phyloP scores from a whole-genome alignment of 1,140 invertebrate species.

The Ditylenchus dipsaci region DNA sequence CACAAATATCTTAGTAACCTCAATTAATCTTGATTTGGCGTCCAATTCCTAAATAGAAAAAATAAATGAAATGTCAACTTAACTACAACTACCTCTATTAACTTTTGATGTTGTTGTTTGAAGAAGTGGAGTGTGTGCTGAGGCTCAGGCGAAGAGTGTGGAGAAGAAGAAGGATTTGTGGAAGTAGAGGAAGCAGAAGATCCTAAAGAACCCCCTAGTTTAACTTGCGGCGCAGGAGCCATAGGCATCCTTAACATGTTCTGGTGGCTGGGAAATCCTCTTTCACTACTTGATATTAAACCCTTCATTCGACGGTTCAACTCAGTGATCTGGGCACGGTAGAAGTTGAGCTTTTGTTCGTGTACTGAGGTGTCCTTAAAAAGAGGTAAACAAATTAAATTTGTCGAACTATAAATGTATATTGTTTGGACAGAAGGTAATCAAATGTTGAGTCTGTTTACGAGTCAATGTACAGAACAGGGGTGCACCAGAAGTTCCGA shows the following conservation, averaged over 20 bases:
- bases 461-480: no score
- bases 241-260: background rate
- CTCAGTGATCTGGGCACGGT: constrained; percentile 53
- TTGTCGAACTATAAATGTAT: no score
- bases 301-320: constrained; percentile 48
- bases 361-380: constrained; percentile 51
- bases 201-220: background rate
- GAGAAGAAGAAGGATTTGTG: background rate
- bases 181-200: background rate
- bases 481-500: no score
- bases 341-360: constrained; percentile 53
- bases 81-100: background rate
- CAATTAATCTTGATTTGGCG: constrained; percentile 5
- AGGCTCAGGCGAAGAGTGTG: background rate
- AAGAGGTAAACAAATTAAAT: background rate
- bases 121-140: background rate
- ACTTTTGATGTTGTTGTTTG: constrained; percentile 1
- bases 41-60: constrained; percentile 5
- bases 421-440: no score
- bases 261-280: constrained; percentile 6
- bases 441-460: no score
- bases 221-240: background rate
- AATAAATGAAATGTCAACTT: background rate
- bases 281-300: constrained; percentile 12
- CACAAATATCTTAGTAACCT: background rate